Base-by-base conservation (phyloP, 2,113 vertebrate species). In the Heptranchias perlo region DNA sequence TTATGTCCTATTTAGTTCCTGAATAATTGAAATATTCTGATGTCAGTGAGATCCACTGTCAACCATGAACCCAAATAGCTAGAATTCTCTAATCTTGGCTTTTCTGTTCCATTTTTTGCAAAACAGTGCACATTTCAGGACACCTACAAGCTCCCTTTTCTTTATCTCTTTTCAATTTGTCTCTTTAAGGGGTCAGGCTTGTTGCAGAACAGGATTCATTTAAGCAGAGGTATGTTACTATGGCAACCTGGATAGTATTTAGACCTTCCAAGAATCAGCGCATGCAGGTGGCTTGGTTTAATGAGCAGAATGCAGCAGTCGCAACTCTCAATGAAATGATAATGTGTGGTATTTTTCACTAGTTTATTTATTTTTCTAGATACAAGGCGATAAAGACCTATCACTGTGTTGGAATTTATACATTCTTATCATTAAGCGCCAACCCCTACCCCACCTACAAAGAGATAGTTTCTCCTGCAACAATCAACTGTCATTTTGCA, bases 21-120 rank as follows among this genome's bases (percentile, higher is more conserved):
- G 98, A 97, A 98, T 98, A 98, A 98, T 97, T 97, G 97, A 96
- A 97, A 98, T 98, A 97, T 97, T 96, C 97, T 97, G 97, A 97
- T 97, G 97, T 98, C 98, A 98, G 97, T 97, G 96, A 97, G 97
- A 96, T 49, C 97, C 97, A 97, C 97, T 98, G 97, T 97, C 97
- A 97, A 97, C 92, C 96, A 97, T 97, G 96, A 96, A 96, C 97
- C 96, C 96, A 97, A 97, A 97, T 97, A 97, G 97, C 96, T 96
- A 97, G 97, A 98, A 98, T 98, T 96, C 96, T 96, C 11, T 8
- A 73, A 95, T 49, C 94, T 95, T 95, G 65, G 5, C 65, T 73
- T 95, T 31, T 69, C 44, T 95, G 35, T 95, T 47, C 25, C 5
- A 69, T 52, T 16, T 95, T 11, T 35, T 69, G 44, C 65, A 62